These are phyloP conservation scores for Campylorhamphus procurvoides DNA, from an alignment of 2,113 vertebrate species.

Conservation along the genomic window DNA sequence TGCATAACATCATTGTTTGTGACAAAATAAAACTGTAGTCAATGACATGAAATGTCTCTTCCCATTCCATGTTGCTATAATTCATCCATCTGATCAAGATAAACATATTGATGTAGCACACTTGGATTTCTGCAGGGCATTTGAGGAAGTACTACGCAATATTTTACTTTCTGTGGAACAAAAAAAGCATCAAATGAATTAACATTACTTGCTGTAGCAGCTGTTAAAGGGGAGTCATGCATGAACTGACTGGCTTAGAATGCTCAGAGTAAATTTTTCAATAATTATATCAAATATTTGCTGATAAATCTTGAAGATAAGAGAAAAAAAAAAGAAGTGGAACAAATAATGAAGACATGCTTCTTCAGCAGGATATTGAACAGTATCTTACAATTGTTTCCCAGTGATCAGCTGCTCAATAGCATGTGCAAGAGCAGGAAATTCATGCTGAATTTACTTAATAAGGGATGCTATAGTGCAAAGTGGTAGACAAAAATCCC, in stretches of 20 bases:
- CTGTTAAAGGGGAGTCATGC: background rate
- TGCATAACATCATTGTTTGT: background rate
- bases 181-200: background rate
- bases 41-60: background rate
- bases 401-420: background rate
- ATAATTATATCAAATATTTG: background rate
- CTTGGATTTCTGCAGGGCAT: background rate
- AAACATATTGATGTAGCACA: background rate
- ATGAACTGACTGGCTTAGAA: background rate
- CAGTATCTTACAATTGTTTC: background rate
- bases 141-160: background rate
- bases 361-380: background rate
- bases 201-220: background rate
- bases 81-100: background rate
- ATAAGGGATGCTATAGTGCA: background rate
- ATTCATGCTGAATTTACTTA: background rate
- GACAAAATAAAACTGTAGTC: background rate
- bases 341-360: background rate
- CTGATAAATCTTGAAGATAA: background rate
- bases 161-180: background rate
- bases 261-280: background rate
- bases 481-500: fast-evolving
- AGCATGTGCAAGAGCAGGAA: background rate
- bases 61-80: background rate
- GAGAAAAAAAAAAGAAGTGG: background rate